phyloP scores from a whole-genome alignment of 2,113 vertebrate species.

The Litocranius walleri region DNA sequence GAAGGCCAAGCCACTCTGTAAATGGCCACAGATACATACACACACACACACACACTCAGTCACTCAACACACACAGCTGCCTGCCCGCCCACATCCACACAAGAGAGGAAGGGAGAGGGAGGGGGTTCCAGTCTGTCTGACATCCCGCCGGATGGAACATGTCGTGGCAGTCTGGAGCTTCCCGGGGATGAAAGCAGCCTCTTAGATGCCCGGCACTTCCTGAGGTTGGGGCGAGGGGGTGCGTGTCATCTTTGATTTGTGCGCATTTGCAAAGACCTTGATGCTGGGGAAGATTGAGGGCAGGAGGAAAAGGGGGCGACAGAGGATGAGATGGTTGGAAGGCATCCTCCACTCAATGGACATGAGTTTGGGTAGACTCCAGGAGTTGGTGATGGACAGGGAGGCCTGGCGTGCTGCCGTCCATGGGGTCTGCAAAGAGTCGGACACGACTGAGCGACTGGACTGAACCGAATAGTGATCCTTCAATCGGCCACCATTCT shows the following conservation, averaged over 20 bases:
- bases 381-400: neutral
- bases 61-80: accelerated
- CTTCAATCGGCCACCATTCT: too few species aligned
- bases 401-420: accelerated
- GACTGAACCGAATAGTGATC: neutral
- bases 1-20: neutral
- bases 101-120: neutral
- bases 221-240: accelerated
- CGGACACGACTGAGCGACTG: neutral
- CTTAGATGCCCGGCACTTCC: accelerated
- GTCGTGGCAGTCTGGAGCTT: accelerated
- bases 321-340: neutral
- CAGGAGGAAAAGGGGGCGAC: accelerated
- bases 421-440: accelerated
- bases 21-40: neutral
- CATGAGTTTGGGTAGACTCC: neutral
- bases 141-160: accelerated
- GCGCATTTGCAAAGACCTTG: neutral
- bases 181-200: accelerated
- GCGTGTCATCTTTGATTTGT: accelerated
- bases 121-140: neutral
- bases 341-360: accelerated
- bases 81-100: accelerated
- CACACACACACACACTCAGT: neutral
- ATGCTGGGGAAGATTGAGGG: neutral